phyloP scores from a whole-genome alignment of 1,140 invertebrate species.

The Leptopilina boulardi region DNA sequence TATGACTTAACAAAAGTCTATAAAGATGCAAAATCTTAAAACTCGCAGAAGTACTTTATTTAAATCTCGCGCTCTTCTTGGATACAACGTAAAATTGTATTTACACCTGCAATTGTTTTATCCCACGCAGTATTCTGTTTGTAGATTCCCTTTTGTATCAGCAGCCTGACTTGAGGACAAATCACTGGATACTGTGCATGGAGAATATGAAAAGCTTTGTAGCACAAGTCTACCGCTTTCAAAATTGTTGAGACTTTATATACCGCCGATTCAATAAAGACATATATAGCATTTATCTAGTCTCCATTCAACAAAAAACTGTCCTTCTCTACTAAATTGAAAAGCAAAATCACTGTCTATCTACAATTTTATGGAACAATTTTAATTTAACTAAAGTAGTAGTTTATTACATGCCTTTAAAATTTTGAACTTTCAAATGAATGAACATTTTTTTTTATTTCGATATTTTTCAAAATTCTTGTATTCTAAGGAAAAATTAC shows the following conservation, averaged over 20 bases:
- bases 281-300: constrained; percentile 37
- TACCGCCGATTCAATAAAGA: constrained; percentile 37
- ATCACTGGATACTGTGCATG: constrained; percentile 43
- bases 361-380: not conserved
- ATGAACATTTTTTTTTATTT: too few relatives aligned
- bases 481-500: too few relatives aligned
- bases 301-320: not conserved
- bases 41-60: too few relatives aligned
- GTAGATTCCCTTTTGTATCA: constrained; percentile 50
- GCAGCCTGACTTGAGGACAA: constrained; percentile 52
- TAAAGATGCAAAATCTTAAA: too few relatives aligned
- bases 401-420: too few relatives aligned
- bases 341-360: not conserved
- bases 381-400: not conserved
- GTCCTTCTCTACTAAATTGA: not conserved
- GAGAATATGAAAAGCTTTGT: constrained; percentile 48
- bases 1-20: too few relatives aligned
- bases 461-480: too few relatives aligned
- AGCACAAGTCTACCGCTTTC: constrained; percentile 50
- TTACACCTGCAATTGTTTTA: constrained; percentile 43
- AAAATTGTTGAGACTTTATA: constrained; percentile 43
- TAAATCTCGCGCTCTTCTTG: too few relatives aligned
- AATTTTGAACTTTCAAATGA: too few relatives aligned
- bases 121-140: constrained; percentile 50
- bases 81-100: not conserved